Conservation (phyloP, 1,140 invertebrate genomes). For the Drosophila sulfurigaster region DNA sequence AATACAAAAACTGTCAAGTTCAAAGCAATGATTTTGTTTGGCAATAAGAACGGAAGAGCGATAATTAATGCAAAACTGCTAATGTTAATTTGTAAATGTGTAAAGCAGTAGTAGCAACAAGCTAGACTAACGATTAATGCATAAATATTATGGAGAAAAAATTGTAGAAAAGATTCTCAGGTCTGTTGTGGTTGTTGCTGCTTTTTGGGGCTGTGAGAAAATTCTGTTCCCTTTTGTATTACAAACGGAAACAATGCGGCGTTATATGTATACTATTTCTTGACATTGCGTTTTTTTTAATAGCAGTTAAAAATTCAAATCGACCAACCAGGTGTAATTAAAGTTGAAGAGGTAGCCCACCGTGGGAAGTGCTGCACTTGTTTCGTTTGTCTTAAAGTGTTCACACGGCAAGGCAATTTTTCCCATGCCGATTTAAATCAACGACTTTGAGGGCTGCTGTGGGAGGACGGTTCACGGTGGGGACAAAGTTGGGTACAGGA, state of each 20-base stretch:
- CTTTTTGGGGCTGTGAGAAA: constrained; percentile 79
- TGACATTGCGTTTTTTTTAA: constrained; percentile 71
- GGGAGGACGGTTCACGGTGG: background rate
- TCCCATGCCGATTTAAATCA: constrained; percentile 74
- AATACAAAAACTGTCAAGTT: constrained; percentile 21
- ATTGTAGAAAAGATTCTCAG: constrained; percentile 65
- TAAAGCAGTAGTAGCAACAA: constrained; percentile 47
- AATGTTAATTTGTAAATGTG: constrained; percentile 80
- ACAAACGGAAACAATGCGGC: constrained; percentile 74
- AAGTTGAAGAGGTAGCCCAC: constrained; percentile 63
- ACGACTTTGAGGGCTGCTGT: constrained; percentile 5
- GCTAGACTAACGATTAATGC: constrained; percentile 53
- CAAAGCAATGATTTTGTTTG: constrained; percentile 36
- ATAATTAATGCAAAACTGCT: constrained; percentile 79
- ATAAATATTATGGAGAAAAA: constrained; percentile 72
- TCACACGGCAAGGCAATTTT: constrained; percentile 73
- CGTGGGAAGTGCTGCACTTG: constrained; percentile 79
- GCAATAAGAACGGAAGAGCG: constrained; percentile 59
- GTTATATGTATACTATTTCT: constrained; percentile 61
- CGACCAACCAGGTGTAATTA: constrained; percentile 74
- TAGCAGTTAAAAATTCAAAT: constrained; percentile 58
- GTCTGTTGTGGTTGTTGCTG: constrained; percentile 30
- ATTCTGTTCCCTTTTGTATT: constrained; percentile 64
- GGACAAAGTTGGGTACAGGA: background rate
- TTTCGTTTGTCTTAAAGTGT: constrained; percentile 69